Conservation (phyloP, 2,888 invertebrate species). For the Arenicola marina region DNA sequence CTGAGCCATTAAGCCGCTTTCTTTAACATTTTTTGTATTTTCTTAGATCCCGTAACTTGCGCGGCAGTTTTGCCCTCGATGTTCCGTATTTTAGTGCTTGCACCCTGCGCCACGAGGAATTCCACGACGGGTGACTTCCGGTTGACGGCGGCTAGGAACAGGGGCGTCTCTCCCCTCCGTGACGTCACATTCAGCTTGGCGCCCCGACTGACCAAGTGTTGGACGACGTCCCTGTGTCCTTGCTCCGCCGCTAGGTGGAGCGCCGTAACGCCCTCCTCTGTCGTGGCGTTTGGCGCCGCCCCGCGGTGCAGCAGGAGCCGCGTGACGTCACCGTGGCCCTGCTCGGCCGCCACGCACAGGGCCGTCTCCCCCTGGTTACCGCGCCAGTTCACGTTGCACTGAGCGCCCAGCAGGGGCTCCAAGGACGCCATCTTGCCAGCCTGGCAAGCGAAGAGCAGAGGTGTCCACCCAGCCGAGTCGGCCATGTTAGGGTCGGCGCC, state of each 20-base stretch:
- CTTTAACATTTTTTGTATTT: too few relatives aligned
- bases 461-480: constrained; percentile 23
- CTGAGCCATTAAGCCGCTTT: too few relatives aligned
- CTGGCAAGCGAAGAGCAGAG: constrained; percentile 27
- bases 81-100: not conserved
- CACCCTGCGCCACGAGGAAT: not conserved
- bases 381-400: constrained; percentile 13
- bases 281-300: constrained; percentile 9
- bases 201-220: constrained; percentile 10
- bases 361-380: constrained; percentile 22
- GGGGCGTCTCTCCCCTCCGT: constrained; percentile 14
- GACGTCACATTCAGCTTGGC: constrained; percentile 13
- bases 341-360: constrained; percentile 21
- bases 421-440: constrained; percentile 18
- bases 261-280: constrained; percentile 8
- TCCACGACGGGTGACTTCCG: not conserved
- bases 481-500: constrained; percentile 19
- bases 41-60: too few relatives aligned
- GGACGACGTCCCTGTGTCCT: constrained; percentile 17
- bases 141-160: constrained; percentile 19
- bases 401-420: constrained; percentile 9
- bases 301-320: constrained; percentile 10
- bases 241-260: constrained; percentile 17
- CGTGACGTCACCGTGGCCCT: constrained; percentile 16
- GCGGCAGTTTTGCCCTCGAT: not conserved